Evolutionary conservation across 2,888 invertebrate genomes (phyloP).

Genomic region (Limnephilus auricula): DNA sequence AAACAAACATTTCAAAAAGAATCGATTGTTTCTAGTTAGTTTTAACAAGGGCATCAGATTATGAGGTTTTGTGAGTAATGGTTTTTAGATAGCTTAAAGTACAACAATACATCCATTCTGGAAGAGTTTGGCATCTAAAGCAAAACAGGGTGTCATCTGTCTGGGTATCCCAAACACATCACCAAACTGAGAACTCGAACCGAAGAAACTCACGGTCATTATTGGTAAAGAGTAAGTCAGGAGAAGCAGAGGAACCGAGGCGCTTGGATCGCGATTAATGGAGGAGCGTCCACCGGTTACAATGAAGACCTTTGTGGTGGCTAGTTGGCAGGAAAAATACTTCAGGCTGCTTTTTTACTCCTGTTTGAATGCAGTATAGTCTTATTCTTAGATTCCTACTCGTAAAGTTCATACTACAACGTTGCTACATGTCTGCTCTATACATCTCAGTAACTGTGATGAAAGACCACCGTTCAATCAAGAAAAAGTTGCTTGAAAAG

Average conservation of each 20-base stretch:
- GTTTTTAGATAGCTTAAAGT: neutral
- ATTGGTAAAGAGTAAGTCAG: neutral
- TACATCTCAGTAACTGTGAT: neutral
- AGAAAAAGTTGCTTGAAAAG: too few relatives aligned
- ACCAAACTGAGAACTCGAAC: neutral
- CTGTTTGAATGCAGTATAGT: neutral
- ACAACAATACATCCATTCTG: neutral
- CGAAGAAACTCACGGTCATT: neutral
- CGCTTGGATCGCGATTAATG: neutral
- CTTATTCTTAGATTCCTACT: neutral
- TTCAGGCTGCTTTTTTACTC: neutral
- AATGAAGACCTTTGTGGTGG: neutral
- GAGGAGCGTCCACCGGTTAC: neutral
- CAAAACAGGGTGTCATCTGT: neutral
- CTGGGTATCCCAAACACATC: neutral
- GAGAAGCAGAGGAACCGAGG: neutral
- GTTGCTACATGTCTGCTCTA: neutral
- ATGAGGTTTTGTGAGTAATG: neutral
- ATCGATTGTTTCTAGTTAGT: neutral
- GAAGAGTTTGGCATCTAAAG: neutral
- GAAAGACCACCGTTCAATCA: too few relatives aligned
- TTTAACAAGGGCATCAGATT: neutral
- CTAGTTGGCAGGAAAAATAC: neutral
- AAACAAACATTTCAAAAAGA: neutral
- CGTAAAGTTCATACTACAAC: neutral